phyloP scores from a whole-genome alignment of 2,113 vertebrate genomes.

The Chlamydotis undulata region DNA sequence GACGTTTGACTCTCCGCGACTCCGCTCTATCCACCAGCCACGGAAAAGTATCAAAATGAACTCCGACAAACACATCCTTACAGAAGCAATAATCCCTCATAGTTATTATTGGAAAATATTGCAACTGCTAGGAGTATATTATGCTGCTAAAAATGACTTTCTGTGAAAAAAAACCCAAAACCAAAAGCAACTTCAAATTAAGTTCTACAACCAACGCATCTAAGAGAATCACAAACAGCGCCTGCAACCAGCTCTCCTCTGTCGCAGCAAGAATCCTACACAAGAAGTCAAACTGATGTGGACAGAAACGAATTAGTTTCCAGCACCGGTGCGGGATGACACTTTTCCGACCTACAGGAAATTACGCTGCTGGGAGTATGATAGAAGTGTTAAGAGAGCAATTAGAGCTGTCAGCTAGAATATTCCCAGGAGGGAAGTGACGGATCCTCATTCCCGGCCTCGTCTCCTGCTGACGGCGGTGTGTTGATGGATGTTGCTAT shows the following conservation, averaged over 20 bases:
- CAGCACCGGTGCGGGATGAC: not conserved
- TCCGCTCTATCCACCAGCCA: not conserved
- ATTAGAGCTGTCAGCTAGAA: not conserved
- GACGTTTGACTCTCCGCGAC: not conserved
- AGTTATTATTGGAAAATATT: not conserved
- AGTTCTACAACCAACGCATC: not conserved
- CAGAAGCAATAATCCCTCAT: not conserved
- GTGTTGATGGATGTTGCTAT: not conserved
- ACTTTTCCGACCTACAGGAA: not conserved
- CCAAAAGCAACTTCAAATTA: not conserved
- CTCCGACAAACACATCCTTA: not conserved
- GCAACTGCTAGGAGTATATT: not conserved
- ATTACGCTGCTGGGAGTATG: not conserved
- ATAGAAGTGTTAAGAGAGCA: not conserved
- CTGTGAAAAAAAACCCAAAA: not conserved
- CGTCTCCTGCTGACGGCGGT: rapidly evolving
- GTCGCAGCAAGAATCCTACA: not conserved
- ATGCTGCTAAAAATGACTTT: not conserved
- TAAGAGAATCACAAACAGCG: not conserved
- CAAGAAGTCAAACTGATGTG: not conserved
- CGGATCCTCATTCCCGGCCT: not conserved
- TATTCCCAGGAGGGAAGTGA: not conserved
- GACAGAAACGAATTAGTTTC: not conserved
- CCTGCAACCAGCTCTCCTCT: not conserved
- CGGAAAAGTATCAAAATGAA: not conserved